Base-by-base conservation (phyloP, 2,888 invertebrate species). In the Litoditis marina region DNA sequence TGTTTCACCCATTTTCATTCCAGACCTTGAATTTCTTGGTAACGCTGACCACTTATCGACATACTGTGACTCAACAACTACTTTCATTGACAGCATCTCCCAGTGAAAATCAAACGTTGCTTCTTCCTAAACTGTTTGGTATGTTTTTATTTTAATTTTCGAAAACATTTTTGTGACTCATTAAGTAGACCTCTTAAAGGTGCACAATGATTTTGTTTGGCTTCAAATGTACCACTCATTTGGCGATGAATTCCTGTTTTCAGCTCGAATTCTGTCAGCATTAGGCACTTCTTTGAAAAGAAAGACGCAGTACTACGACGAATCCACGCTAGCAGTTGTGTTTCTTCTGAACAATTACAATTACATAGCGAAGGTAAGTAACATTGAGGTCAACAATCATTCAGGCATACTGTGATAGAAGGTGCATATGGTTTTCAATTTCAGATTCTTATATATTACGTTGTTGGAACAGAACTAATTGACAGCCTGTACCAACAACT, bases 321-420 rank as follows among this genome's bases (percentile, higher is more conserved):
- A 72, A 25, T 62, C 65, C 8, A 68, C 68, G 2, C 65, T 75
- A 1, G 63, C 64, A 7, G 62, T 63, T 11, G 66, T 71, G 8
- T 76, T 74, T 53, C 50, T 69, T 1, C 63, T 74, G 27, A 81
- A 81, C 64, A 81, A 81, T 63, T 70, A 74, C 59, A 77, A 76
- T 47, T 79, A 82, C 65, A 78, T 81, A 36, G 73, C 76, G 8
- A 76, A 71, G 51, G 71, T 68, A 8, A 36, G 51, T 25, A 30
- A 19, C 22, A 30, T 52, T 32, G 42, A 22, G 27, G 8, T 25
- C 4, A 5, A 5, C 7, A 5, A n/a, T 51, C n/a, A 16, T 22
- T 54, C n/a, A 39, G 8, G 39, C 11, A 39, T 11, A 39, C n/a
- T 11, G 39, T 39, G 39, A 39, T 39, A 39, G 11, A 13, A 39